A percentile compares a stretch with the other conserved stretches of the same genome.
These are phyloP conservation scores for Brachionus paranguensis DNA, from an alignment of 1,140 invertebrate species.

Conservation along the genomic window DNA sequence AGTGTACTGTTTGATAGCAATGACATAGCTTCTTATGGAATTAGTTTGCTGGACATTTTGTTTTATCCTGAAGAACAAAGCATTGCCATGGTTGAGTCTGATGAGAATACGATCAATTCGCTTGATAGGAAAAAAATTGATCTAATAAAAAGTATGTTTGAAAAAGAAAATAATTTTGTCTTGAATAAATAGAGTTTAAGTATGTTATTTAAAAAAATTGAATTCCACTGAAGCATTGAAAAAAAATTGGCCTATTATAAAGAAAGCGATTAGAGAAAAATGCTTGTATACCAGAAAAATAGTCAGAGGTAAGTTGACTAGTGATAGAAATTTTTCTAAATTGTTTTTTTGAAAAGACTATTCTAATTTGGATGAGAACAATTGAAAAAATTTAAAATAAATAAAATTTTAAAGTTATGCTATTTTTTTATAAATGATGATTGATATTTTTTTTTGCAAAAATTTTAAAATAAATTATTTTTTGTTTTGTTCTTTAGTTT, in stretches of 20 bases:
- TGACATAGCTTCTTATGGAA: not conserved
- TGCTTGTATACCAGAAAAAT: not conserved
- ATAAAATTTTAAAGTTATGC: too few species aligned
- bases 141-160: not conserved
- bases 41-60: not conserved
- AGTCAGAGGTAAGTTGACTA: not conserved
- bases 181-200: not conserved
- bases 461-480: too few species aligned
- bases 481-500: too few species aligned
- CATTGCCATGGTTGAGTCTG: not conserved
- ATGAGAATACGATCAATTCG: not conserved
- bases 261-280: not conserved
- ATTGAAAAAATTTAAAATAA: too few species aligned
- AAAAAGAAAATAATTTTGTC: too few species aligned
- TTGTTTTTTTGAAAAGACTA: too few species aligned
- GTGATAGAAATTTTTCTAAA: too few species aligned
- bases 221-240: not conserved
- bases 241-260: not conserved
- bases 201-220: not conserved
- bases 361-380: too few species aligned
- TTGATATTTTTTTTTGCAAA: too few species aligned
- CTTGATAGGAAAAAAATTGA: not conserved
- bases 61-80: not conserved
- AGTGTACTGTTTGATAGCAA: not conserved
- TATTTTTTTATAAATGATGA: too few species aligned